phyloP scores from a whole-genome alignment of 2,888 invertebrate species.

The Resseliella maxima region DNA sequence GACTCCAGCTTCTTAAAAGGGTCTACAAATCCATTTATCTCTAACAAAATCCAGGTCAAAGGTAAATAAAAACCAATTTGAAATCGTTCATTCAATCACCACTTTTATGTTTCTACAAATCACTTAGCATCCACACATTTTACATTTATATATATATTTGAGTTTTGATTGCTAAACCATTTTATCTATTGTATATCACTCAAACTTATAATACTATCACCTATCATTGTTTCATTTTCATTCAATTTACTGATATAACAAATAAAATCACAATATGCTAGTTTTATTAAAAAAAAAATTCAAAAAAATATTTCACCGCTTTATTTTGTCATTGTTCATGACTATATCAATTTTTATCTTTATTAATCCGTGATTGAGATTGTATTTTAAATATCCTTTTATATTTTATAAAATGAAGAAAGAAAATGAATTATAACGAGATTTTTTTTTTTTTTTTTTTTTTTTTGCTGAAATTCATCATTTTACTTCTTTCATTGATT shows the following conservation, averaged over 20 bases:
- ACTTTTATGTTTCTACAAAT: neutral
- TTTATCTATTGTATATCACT: neutral
- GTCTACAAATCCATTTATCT: constrained; percentile 36
- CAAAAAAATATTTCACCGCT: neutral
- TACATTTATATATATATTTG: neutral
- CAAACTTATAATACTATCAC: too few relatives aligned
- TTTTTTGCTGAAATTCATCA: neutral
- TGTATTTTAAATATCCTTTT: too few relatives aligned
- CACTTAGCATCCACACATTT: constrained; percentile 6
- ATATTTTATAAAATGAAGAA: neutral
- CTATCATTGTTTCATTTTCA: neutral
- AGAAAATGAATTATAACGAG: neutral
- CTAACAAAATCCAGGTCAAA: constrained; percentile 31
- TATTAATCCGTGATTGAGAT: too few relatives aligned
- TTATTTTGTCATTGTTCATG: too few relatives aligned
- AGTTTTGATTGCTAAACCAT: neutral
- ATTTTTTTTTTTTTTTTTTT: too few relatives aligned
- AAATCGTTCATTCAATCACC: neutral
- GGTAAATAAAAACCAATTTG: constrained; percentile 42
- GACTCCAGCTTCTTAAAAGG: neutral
- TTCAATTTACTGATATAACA: neutral
- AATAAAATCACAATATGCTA: constrained; percentile 1
- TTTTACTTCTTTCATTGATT: neutral
- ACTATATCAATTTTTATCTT: too few relatives aligned
- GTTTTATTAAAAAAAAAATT: neutral